These are phyloP conservation scores for Brachionus asplanchnoidis DNA, from an alignment of 1,140 invertebrate genomes.

Conservation along the genomic window DNA sequence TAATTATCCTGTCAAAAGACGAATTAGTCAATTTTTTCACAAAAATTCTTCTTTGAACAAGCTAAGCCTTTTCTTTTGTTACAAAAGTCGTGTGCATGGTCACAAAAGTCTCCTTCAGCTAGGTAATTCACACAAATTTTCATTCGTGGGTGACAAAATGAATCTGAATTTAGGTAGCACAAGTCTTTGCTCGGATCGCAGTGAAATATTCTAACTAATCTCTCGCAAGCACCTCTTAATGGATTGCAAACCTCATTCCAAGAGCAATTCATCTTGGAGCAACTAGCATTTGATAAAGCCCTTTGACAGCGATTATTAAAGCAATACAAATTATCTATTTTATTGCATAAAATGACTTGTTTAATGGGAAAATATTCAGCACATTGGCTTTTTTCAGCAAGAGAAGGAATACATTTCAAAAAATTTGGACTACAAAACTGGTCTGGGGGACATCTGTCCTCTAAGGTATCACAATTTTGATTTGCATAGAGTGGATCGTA, in stretches of 20 bases:
- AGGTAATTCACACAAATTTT: neutral
- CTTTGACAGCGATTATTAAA: conserved; percentile 2
- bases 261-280: neutral
- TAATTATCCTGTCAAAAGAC: neutral
- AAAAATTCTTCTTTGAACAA: neutral
- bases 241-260: neutral
- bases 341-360: conserved; percentile 15
- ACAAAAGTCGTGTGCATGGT: neutral
- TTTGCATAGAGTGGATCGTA: neutral
- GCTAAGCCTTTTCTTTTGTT: neutral
- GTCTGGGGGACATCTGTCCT: neutral
- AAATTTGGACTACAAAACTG: neutral
- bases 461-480: neutral
- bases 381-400: neutral
- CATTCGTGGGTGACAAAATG: conserved; percentile 12
- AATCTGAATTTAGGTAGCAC: neutral
- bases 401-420: neutral
- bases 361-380: neutral
- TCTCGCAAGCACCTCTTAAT: neutral
- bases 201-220: neutral
- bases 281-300: neutral
- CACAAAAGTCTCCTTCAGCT: neutral
- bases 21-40: neutral
- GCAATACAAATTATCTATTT: neutral
- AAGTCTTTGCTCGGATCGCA: neutral